A percentile compares a stretch with the other conserved stretches of the same genome.
These are phyloP conservation scores for Centrocercus urophasianus DNA, from an alignment of 2,113 vertebrate genomes.

Conservation along the genomic window DNA sequence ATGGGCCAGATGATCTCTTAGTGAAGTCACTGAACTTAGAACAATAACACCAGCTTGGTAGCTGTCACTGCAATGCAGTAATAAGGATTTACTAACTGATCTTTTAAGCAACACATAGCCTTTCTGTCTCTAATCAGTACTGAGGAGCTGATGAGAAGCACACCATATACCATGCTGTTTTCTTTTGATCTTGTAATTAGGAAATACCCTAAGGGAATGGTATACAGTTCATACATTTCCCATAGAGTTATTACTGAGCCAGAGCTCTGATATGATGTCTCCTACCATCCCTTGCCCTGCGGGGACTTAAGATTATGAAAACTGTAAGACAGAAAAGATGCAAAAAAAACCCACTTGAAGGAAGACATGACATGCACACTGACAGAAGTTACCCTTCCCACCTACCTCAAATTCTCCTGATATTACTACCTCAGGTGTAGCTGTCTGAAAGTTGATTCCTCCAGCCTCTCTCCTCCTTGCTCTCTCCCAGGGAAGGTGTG, in stretches of 20 bases:
- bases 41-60: not conserved
- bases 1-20: not conserved
- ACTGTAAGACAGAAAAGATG: not conserved
- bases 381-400: not conserved
- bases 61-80: not conserved
- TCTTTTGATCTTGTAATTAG: constrained; percentile 1
- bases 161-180: not conserved
- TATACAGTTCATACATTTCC: not conserved
- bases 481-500: not conserved
- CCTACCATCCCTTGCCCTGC: not conserved
- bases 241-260: not conserved
- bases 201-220: not conserved
- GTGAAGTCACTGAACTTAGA: not conserved
- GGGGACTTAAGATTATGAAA: not conserved
- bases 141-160: not conserved
- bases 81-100: not conserved
- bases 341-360: not conserved
- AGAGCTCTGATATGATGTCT: not conserved
- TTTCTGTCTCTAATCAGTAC: not conserved
- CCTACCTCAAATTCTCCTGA: not conserved
- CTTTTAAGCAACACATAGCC: not conserved
- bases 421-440: not conserved
- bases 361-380: not conserved
- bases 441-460: not conserved
- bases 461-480: not conserved